Evolutionary conservation across 1,140 invertebrate species (phyloP), one percentile per base, ranked within the genome.

Genomic region (Apocrypta bakeri): DNA sequence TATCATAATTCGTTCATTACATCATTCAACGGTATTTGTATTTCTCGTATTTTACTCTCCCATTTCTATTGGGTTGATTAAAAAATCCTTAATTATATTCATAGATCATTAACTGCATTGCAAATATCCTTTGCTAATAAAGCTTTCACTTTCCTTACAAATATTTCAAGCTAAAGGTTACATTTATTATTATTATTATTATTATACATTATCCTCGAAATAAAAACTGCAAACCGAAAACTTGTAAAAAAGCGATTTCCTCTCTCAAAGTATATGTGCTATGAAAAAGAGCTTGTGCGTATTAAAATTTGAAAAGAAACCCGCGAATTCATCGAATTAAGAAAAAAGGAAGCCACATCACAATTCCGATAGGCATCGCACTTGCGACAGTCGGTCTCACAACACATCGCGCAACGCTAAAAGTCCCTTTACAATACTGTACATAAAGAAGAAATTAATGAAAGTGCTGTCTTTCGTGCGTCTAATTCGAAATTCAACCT

Each of bases 401-500:
- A 74, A 73, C 33, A 56, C 33, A 37, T 2, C 33, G 33, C 21
- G 48, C 48, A 27, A 56, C n/a, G n/a, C n/a, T n/a, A n/a, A n/a
- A n/a, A n/a, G n/a, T n/a, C 27, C 66, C 61, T 8, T 33, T 25
- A 25, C n/a, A 48, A 48, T 42, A 17, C 31, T 79, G 11, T 31
- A 9, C 24, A 11, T 68, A 64, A 61, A 74, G 75, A 74, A 33
- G 79, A 74, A 81, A 81, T 71, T 64, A 81, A 74, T 33, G 79
- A 74, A 81, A 81, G 79, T 64, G 25, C 40, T 74, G 75, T 31
- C 63, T 75, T 76, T 82, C 80, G 73, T 76, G 73, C 76, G 63
- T 61, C 4, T 82, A 76, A 77, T 82, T 82, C 69, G 25, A 71
- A 64, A 21, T 17, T 48, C 42, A 17, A 17, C 11, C 8, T 76